A percentile compares a stretch with the other conserved stretches of the same genome.
phyloP scores from a whole-genome alignment of 2,113 vertebrate species.

The Cynoglossus semilaevis region DNA sequence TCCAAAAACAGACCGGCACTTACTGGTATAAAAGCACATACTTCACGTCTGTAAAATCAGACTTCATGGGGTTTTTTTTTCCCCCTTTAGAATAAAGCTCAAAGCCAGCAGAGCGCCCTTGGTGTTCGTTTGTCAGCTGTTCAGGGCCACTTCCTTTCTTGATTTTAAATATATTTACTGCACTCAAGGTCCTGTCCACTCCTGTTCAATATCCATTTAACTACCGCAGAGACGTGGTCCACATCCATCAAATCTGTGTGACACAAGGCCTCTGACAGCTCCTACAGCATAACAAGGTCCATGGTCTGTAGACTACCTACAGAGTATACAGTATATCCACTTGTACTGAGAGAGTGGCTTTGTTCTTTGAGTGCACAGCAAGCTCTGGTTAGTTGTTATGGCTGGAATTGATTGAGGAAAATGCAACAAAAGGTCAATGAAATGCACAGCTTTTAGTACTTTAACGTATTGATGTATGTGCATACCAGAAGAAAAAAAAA shows the following conservation, averaged over 20 bases:
- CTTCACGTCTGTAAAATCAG: neutral
- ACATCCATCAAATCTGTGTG: slow-evolving; percentile 37
- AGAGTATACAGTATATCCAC: neutral
- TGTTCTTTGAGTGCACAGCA: slow-evolving; percentile 9
- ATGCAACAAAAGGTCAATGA: slow-evolving; percentile 48
- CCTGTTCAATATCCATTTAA: slow-evolving; percentile 18
- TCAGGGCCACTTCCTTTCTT: neutral
- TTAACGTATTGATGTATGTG: slow-evolving; percentile 2
- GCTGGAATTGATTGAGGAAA: slow-evolving; percentile 50
- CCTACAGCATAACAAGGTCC: slow-evolving; percentile 45
- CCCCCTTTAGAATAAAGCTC: no score
- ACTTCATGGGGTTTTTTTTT: no score
- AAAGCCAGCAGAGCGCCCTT: neutral
- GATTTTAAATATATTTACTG: slow-evolving; percentile 2
- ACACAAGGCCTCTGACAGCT: slow-evolving; percentile 25
- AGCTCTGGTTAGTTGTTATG: slow-evolving; percentile 34
- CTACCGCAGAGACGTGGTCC: slow-evolving; percentile 18
- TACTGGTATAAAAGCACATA: no score
- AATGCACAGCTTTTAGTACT: slow-evolving; percentile 37
- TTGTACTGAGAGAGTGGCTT: slow-evolving; percentile 4
- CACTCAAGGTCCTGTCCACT: slow-evolving; percentile 1
- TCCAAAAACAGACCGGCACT: no score
- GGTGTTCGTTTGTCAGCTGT: neutral
- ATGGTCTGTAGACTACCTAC: slow-evolving; percentile 9
- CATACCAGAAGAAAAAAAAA: slow-evolving; percentile 5